Percentiles rank a stretch among this genome's conserved stretches.
These are phyloP conservation scores for Pygoscelis adeliae DNA, from an alignment of 2,113 vertebrate species.

Conservation along the genomic window DNA sequence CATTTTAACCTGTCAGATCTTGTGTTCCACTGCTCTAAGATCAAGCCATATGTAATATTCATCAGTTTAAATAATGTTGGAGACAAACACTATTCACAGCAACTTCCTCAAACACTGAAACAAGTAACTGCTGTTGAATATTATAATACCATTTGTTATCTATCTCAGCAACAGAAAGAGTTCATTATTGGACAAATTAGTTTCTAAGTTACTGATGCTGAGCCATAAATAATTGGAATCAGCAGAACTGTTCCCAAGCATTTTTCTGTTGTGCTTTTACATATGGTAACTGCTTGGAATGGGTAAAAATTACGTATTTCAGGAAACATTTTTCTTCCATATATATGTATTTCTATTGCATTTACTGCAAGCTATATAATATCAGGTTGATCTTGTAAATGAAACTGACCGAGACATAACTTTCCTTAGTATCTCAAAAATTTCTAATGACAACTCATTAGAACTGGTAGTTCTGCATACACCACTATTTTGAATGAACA, in stretches of 20 bases:
- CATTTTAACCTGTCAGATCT: conserved; percentile 61
- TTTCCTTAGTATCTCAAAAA: neutral
- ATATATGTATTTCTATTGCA: neutral
- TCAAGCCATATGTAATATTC: conserved; percentile 55
- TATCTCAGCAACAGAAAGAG: conserved; percentile 51
- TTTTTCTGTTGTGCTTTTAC: conserved; percentile 50
- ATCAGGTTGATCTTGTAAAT: neutral
- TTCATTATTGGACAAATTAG: conserved; percentile 74
- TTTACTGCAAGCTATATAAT: neutral
- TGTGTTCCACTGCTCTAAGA: conserved; percentile 45
- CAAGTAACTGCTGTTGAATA: conserved; percentile 52
- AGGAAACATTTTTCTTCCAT: neutral
- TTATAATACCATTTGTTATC: conserved; percentile 35
- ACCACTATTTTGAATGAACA: neutral
- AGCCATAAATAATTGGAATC: conserved; percentile 58
- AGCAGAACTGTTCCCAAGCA: conserved; percentile 7
- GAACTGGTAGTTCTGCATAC: neutral
- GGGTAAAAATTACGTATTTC: neutral
- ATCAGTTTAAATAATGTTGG: conserved; percentile 15
- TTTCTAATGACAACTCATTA: neutral
- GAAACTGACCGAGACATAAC: neutral
- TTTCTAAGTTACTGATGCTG: conserved; percentile 61
- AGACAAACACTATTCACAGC: neutral
- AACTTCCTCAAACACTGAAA: conserved; percentile 32
- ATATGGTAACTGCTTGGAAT: conserved; percentile 7